Evolutionary conservation across 2,888 invertebrate genomes (phyloP), one percentile per base, ranked within the genome.

Genomic region (Gymnoscelis rufifasciata): DNA sequence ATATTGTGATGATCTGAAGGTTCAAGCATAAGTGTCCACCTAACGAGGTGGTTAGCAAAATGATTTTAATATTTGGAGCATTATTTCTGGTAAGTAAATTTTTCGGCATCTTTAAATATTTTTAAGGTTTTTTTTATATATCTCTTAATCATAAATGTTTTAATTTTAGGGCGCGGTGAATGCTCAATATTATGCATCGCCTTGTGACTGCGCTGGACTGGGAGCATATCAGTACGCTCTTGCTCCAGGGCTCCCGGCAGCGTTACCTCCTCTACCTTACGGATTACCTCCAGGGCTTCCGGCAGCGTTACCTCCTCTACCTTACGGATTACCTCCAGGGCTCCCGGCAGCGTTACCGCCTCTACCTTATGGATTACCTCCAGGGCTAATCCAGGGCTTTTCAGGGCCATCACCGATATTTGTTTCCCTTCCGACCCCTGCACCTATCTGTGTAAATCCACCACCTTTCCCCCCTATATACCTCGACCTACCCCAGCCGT

Each of bases 101-200:
- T 10, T 28, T 28, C 1, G 2, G 10, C 4, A 7, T 26, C n/a
- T n/a, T n/a, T n/a, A n/a, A n/a, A n/a, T n/a, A n/a, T 8, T 8
- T 26, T 7, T 7, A 26, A 6, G 7, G 8, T 7, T 26, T 26
- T 26, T 1, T 3, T 26, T 26, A 26, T 26, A 6, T 1, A 26
- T 26, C 8, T 19, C 30, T 27, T 35, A n/a, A 23, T 3, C 26
- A 7, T 39, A 33, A 2, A 24, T 15, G 29, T 7, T 45, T 47
- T 49, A 40, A 42, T 73, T 77, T 13, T 71, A 82, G 81, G 63
- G 63, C 60, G 62, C 66, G 52, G 72, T 60, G 12, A 60, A 62
- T 41, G 75, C 71, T 39, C 81, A 84, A 62, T 83, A 78, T 53
- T 83, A 78, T 65, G 70, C 59, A 28, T 62, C 68, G 7, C 62